A percentile compares a stretch with the other conserved stretches of the same genome.
Conservation (phyloP, 2,888 invertebrate genomes). For the Drosophila maculinotata region DNA sequence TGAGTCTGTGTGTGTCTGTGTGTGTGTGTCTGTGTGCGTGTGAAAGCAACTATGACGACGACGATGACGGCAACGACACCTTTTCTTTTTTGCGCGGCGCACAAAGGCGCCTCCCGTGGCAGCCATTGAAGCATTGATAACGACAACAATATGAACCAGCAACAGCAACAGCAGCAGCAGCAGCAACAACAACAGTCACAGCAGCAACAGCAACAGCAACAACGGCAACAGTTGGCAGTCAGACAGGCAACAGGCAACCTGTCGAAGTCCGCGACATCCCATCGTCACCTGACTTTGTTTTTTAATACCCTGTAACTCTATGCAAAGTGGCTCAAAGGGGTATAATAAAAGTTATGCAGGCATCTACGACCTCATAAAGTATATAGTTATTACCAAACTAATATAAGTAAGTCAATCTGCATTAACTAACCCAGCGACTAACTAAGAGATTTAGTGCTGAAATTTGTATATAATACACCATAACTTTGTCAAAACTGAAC, state of each 20-base stretch:
- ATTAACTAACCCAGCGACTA: no score
- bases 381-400: no score
- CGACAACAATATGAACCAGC: conserved; percentile 41
- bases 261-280: conserved; percentile 46
- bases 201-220: conserved; percentile 21
- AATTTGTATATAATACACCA: no score
- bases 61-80: conserved; percentile 35
- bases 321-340: neutral
- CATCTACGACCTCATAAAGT: no score
- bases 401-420: no score
- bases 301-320: conserved; percentile 20
- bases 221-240: conserved; percentile 55
- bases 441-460: no score
- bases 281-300: conserved; percentile 38
- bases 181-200: conserved; percentile 26
- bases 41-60: conserved; percentile 47
- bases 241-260: conserved; percentile 30
- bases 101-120: conserved; percentile 42
- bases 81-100: conserved; percentile 1
- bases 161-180: conserved; percentile 47
- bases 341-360: neutral
- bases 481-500: no score
- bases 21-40: conserved; percentile 19
- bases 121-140: conserved; percentile 39
- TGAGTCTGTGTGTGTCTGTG: conserved; percentile 10